Base-by-base conservation (phyloP, 2,888 invertebrate species). In the Temnothorax unifasciatus region DNA sequence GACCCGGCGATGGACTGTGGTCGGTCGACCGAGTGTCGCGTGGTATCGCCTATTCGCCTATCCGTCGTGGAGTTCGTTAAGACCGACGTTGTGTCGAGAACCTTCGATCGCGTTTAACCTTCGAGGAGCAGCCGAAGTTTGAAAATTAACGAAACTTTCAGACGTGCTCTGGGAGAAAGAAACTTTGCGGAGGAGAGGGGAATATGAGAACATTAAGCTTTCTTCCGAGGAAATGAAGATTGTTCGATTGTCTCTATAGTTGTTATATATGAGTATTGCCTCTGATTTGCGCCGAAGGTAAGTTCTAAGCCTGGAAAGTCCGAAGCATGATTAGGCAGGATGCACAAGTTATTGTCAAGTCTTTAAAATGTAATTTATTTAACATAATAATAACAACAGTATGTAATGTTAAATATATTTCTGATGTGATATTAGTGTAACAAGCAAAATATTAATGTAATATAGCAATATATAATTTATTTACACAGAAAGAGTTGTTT, bases 101-200 rank as follows among this genome's bases (percentile, higher is more conserved):
- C 0, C 29, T 66, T 68, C n/a, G 44, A 6, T 44, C 5, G 25
- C 3, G 9, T 13, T 77, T 77, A 77, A 77, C 68, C 77, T 77
- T n/a, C 29, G n/a, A 11, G 5, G 1, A 29, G 15, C 18, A 77
- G 34, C 15, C 54, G 3, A 29, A 57, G 25, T 68, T 57, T 44
- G n/a, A 77, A 68, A 68, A 29, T 25, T 8, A n/a, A 66, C n/a
- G 29, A 54, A 21, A 77, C 44, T 34, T 34, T 38, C 21, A 21
- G 34, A 29, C n/a, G 44, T 44, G 52, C 21, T 52, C 13, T 5
- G 13, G 41, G n/a, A 44, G 29, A 41, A 21, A 44, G 29, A 41
- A 21, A 66, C 4, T 34, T n/a, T 5, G 29, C 15, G 15, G 0
- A 2, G 38, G 1, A 18, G 38, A 54, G 15, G 21, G n/a, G 8